A percentile compares a stretch with the other conserved stretches of the same genome.
Conservation (phyloP, 2,888 invertebrate genomes). For the Tachina grossa region DNA sequence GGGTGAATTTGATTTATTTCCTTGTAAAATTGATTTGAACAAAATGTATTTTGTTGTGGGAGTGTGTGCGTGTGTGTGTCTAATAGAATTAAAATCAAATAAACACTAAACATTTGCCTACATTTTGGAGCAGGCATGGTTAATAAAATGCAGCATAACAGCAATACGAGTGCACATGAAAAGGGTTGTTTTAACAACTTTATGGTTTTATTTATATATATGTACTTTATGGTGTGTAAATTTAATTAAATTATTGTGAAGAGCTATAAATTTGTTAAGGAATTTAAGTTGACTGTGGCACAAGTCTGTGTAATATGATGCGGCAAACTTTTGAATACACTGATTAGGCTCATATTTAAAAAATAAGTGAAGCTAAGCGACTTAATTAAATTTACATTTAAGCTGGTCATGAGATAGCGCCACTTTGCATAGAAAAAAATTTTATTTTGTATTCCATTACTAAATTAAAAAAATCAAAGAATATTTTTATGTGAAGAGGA, state of each 20-base stretch:
- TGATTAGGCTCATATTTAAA: neutral
- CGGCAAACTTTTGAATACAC: neutral
- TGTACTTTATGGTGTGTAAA: neutral
- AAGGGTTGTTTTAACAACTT: neutral
- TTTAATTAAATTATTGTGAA: constrained; percentile 24
- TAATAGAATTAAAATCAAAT: constrained; percentile 18
- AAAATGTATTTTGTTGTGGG: neutral
- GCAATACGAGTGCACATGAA: neutral
- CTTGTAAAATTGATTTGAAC: constrained; percentile 38
- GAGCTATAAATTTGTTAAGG: neutral
- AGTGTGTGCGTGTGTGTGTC: neutral
- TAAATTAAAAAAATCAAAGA: no score
- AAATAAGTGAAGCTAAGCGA: neutral
- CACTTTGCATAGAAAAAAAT: no score
- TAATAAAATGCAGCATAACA: neutral
- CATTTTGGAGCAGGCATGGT: constrained; percentile 22
- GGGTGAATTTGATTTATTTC: constrained; percentile 44
- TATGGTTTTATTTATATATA: neutral
- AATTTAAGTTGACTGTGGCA: neutral
- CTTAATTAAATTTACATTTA: no score
- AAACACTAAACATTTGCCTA: constrained; percentile 23
- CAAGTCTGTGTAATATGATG: neutral
- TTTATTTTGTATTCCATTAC: no score
- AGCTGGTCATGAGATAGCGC: no score
- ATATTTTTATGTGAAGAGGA: no score